phyloP scores from a whole-genome alignment of 2,888 invertebrate genomes.

The Drosophila cyrtoloma region DNA sequence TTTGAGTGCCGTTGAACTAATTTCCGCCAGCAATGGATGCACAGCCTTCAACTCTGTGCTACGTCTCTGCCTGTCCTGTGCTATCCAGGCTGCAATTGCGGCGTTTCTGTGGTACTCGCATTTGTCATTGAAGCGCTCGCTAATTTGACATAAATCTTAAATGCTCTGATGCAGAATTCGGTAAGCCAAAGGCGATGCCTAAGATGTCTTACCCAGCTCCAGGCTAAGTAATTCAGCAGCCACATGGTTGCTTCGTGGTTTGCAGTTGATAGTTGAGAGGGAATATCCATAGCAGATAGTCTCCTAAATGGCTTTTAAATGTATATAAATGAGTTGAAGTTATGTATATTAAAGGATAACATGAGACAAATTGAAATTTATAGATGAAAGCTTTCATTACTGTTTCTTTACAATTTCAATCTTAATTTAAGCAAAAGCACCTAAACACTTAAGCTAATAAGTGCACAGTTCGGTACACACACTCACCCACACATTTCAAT shows the following conservation, averaged over 20 bases:
- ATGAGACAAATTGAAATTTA: background rate
- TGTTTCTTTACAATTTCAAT: background rate
- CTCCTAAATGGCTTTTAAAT: conserved; percentile 12
- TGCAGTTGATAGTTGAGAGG: background rate
- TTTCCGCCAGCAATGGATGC: conserved; percentile 63
- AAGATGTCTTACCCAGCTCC: conserved; percentile 10
- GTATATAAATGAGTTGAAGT: conserved; percentile 28
- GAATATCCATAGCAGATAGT: background rate
- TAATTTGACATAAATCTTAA: conserved; percentile 74
- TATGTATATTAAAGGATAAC: background rate
- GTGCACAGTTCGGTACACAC: background rate
- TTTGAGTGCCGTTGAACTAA: conserved; percentile 74
- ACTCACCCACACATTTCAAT: background rate
- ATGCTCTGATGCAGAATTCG: conserved; percentile 55
- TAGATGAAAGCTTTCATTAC: background rate
- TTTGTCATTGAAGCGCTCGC: conserved; percentile 72
- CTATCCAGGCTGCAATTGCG: conserved; percentile 27
- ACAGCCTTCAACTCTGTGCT: conserved; percentile 8
- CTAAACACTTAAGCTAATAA: conserved; percentile 7
- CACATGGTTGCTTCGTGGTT: conserved; percentile 1
- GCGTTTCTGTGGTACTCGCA: conserved; percentile 44
- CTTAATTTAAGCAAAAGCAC: background rate
- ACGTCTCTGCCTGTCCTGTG: conserved; percentile 7
- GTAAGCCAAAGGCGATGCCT: conserved; percentile 29
- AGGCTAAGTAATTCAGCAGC: conserved; percentile 4